phyloP scores from a whole-genome alignment of 2,797 vertebrate genomes.

The Sardinella longiceps region DNA sequence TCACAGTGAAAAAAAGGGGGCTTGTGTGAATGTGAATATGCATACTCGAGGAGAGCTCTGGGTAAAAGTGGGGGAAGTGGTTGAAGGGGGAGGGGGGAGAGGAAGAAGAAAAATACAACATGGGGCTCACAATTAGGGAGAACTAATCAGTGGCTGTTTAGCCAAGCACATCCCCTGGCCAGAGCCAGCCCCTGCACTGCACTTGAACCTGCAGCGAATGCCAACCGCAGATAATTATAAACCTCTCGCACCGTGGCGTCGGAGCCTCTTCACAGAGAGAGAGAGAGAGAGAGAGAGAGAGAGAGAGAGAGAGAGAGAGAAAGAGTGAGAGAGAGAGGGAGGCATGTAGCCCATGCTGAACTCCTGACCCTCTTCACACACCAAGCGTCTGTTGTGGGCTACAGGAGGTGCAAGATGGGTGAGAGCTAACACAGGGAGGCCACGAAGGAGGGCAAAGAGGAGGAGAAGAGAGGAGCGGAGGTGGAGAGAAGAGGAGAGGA shows the following conservation, averaged over 20 bases:
- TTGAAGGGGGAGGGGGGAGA: not conserved
- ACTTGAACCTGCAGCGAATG: slow-evolving; percentile 81
- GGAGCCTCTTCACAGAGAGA: slow-evolving; percentile 70
- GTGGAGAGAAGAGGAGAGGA: slow-evolving; percentile 32
- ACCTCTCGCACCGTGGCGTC: slow-evolving; percentile 51
- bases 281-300: not conserved
- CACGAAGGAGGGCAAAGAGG: slow-evolving; percentile 47
- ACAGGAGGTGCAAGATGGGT: slow-evolving; percentile 81
- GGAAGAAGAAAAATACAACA: slow-evolving; percentile 60
- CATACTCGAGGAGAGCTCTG: not conserved
- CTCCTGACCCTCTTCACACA: slow-evolving; percentile 85
- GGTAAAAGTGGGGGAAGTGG: not conserved
- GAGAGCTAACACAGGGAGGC: slow-evolving; percentile 71
- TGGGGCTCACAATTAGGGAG: slow-evolving; percentile 78
- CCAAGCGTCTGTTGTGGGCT: slow-evolving; percentile 79
- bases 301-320: not conserved
- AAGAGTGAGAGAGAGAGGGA: slow-evolving; percentile 51
- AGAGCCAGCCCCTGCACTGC: slow-evolving; percentile 76
- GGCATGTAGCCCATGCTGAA: slow-evolving; percentile 74
- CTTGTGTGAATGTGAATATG: slow-evolving; percentile 35
- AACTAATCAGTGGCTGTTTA: slow-evolving; percentile 79
- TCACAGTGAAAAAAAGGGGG: slow-evolving; percentile 44
- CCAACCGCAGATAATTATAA: slow-evolving; percentile 82
- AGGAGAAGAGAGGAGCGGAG: slow-evolving; percentile 27
- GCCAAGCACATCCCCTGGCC: slow-evolving; percentile 72